Evolutionary conservation across 92 coral and sea anemone genomes (phyloP), one percentile per base, ranked within the genome.

Genomic region (Parazoanthus swiftii): DNA sequence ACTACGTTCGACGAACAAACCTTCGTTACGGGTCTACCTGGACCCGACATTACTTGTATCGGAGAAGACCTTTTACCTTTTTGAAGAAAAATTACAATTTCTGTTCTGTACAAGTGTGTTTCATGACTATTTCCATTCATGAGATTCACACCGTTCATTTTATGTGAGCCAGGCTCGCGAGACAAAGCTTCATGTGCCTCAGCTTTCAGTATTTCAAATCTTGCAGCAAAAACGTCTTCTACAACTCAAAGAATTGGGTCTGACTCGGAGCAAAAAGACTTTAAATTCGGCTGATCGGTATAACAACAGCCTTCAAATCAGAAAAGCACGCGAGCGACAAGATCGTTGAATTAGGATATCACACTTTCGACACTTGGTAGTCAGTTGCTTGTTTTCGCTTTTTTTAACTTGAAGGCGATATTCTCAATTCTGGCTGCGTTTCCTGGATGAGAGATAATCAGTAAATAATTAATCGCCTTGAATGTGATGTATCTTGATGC

Each of bases 381-480:
- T 54, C 46, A 33, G 26, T 76, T 42, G 26, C 38, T 36, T 42
- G 9, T 84, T 84, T 74, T 66, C 76, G 65, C 76, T 63, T 70
- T 76, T 44, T 75, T 72, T 88, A 86, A 89, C 44, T 67, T 72
- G 89, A 86, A 89, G 77, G 66, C 89, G 81, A 88, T 85, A 71
- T 81, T 39, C 42, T 39, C 42, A 39, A 39, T 39, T 85, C 88
- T 88, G 88, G 89, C 74, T 89, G 89, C 81, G 81, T 76, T 90
- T 84, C 88, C 88, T 88, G 89, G 89, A 93, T 94, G 98, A 93
- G 98, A 93, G 94, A 89, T 92, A 93, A 92, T 92, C 88, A 43
- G 91, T 94, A 89, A 93, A 95, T 95, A 85, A 95, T 95, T 93
- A 79, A 95, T 95, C 88, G 88, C 7, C 75, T 89, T 78, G 90